Evolutionary conservation across 92 coral and sea anemone genomes (phyloP).

Genomic region (Micromussa lordhowensis): DNA sequence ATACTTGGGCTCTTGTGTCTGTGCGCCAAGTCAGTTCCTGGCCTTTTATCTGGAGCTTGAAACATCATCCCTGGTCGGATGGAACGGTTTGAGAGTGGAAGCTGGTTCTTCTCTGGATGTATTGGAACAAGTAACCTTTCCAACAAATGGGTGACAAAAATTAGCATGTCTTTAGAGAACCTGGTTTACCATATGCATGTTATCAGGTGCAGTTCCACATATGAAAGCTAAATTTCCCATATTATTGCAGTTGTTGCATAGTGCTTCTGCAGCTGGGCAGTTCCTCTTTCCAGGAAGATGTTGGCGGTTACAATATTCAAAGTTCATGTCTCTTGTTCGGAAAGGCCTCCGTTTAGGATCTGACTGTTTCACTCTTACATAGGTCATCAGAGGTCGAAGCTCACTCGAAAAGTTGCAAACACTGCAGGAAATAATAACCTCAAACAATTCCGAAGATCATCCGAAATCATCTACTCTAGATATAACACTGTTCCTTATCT

Average conservation of each 20-base stretch:
- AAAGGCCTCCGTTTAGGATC: slow-evolving; percentile 1
- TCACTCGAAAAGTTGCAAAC: too few relatives aligned
- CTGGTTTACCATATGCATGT: slow-evolving; percentile 25
- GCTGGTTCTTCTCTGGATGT: not conserved
- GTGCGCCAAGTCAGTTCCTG: slow-evolving; percentile 35
- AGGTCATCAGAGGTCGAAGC: too few relatives aligned
- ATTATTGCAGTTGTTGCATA: slow-evolving; percentile 11
- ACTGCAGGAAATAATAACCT: too few relatives aligned
- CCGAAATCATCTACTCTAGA: too few relatives aligned
- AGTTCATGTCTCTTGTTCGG: slow-evolving; percentile 8
- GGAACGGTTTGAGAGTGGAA: not conserved
- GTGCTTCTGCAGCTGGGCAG: too few relatives aligned
- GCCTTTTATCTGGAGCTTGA: slow-evolving; percentile 14
- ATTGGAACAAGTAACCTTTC: too few relatives aligned
- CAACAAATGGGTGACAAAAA: not conserved
- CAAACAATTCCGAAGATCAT: too few relatives aligned
- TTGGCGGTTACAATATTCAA: slow-evolving; percentile 45
- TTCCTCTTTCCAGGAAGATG: too few relatives aligned
- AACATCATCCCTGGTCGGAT: slow-evolving; percentile 27
- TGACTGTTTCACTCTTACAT: not conserved
- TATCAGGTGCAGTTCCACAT: not conserved
- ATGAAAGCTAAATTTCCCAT: slow-evolving; percentile 6
- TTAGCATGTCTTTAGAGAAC: not conserved
- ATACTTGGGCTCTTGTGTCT: slow-evolving; percentile 70
- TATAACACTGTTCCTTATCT: too few relatives aligned